Conservation (phyloP, 1,140 invertebrate species). For the Phymorhynchus buccinoides region DNA sequence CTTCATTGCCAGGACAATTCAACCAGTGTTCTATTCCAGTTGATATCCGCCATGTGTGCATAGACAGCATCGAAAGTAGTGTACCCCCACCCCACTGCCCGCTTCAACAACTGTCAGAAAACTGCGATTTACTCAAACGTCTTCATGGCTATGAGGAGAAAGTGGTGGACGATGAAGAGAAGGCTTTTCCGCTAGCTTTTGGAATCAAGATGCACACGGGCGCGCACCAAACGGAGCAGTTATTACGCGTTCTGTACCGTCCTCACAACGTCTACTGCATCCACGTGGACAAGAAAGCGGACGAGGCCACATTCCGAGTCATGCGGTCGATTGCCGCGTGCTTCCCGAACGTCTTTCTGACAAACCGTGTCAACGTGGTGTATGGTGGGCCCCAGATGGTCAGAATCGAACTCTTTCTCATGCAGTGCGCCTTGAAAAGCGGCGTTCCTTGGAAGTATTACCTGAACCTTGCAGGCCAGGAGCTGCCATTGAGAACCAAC, state of each 20-base stretch:
- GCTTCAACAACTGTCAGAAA: neutral
- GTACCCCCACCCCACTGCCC: neutral
- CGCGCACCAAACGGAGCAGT: constrained; percentile 62
- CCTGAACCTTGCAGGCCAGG: constrained; percentile 66
- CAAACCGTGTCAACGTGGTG: constrained; percentile 46
- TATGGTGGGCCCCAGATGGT: constrained; percentile 53
- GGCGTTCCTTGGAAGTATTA: constrained; percentile 65
- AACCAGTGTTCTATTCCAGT: neutral
- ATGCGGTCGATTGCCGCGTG: constrained; percentile 57
- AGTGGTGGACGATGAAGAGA: constrained; percentile 45
- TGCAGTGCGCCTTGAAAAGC: constrained; percentile 40
- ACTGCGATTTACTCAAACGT: neutral
- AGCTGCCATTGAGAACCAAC: constrained; percentile 67
- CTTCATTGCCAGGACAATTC: neutral
- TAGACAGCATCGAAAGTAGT: neutral
- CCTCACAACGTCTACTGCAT: constrained; percentile 73
- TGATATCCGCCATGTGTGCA: neutral
- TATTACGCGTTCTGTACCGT: constrained; percentile 67
- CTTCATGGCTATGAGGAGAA: neutral
- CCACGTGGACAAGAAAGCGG: constrained; percentile 64
- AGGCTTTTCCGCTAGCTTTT: constrained; percentile 64
- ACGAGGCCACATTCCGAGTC: constrained; percentile 43
- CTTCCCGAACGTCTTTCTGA: constrained; percentile 57
- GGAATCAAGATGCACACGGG: constrained; percentile 60
- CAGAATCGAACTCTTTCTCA: neutral